Base-by-base conservation (phyloP, 2,888 invertebrate species). In the Mythimna pallens region DNA sequence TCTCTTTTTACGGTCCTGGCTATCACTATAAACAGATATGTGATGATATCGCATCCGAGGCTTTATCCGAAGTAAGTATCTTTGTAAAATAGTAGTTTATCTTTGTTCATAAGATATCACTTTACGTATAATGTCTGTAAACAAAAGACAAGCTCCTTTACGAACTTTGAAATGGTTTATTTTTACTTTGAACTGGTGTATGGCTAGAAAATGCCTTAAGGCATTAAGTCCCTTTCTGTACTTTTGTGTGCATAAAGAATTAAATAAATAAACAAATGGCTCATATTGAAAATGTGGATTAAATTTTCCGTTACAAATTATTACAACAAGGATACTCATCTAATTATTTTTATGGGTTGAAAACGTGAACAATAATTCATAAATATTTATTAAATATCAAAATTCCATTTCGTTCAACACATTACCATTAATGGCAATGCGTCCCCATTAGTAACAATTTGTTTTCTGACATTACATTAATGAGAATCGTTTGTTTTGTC, bases 11-110 rank as follows among this genome's bases (percentile, higher is more conserved):
- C 98, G 20, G 97, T 98, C 9, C 95, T 98, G 59, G 97, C 98
- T 69, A 98, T 98, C 88, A 98, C 98, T 34, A 97, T 98, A 91
- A 98, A 98, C 93, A 97, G 98, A 93, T 98, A 98, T 91, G 97
- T 98, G 78, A 98, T 98, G 97, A 98, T 98, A 80, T 97, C 98
- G 30, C 98, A 98, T 92, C 98, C 98, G 0, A 96, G 97, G 59
- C 94, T 97, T n/a, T 98, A 98, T 92, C 97, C 98, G 47, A 97
- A 97, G 98, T 98, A 95, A 97, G 97, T 93, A 57, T 55, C 2
- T 22, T 3, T 55, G 10, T 22, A n/a, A 34, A 43, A 43, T 17
- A 54, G 1, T 17, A 54, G 52, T 36, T n/a, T 68, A 4, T 54
- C 4, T 8, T 12, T n/a, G 7, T 20, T 17, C 5, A 22, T 17